Conservation (phyloP, 2,113 vertebrate genomes). For the Xiphias gladius region DNA sequence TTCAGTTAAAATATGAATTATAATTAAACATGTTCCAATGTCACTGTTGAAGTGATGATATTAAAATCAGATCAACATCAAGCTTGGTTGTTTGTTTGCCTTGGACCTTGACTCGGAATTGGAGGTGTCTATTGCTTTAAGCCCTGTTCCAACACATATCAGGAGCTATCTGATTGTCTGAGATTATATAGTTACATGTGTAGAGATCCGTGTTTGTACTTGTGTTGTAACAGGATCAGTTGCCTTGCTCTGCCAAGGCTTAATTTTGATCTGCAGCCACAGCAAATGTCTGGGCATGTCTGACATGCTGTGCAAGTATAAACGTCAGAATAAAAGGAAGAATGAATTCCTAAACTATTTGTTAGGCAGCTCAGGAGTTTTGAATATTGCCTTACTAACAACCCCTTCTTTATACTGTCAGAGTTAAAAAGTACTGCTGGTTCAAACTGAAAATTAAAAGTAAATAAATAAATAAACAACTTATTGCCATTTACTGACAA, state of each 20-base stretch:
- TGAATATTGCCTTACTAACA: not conserved
- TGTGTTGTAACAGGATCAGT: slow-evolving; percentile 36
- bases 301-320: slow-evolving; percentile 14
- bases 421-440: not conserved
- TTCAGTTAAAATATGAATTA: not conserved
- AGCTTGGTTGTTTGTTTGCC: not conserved
- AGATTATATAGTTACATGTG: slow-evolving; percentile 16
- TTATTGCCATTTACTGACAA: not conserved
- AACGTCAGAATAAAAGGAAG: slow-evolving; percentile 21
- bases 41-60: not conserved
- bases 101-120: not conserved
- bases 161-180: slow-evolving; percentile 3
- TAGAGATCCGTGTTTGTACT: slow-evolving; percentile 22
- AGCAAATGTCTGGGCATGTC: slow-evolving; percentile 60
- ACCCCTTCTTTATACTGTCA: not conserved
- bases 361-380: not conserved
- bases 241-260: slow-evolving; percentile 9
- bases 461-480: no score
- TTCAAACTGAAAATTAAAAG: not conserved
- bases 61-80: slow-evolving; percentile 7
- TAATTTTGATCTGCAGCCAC: slow-evolving; percentile 12
- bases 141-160: slow-evolving; percentile 30
- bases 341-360: slow-evolving; percentile 19
- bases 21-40: not conserved
- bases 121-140: not conserved